A percentile compares a stretch with the other conserved stretches of the same genome.
Evolutionary conservation across 2,888 invertebrate genomes (phyloP).

Genomic region (Drosophila tanythrix): DNA sequence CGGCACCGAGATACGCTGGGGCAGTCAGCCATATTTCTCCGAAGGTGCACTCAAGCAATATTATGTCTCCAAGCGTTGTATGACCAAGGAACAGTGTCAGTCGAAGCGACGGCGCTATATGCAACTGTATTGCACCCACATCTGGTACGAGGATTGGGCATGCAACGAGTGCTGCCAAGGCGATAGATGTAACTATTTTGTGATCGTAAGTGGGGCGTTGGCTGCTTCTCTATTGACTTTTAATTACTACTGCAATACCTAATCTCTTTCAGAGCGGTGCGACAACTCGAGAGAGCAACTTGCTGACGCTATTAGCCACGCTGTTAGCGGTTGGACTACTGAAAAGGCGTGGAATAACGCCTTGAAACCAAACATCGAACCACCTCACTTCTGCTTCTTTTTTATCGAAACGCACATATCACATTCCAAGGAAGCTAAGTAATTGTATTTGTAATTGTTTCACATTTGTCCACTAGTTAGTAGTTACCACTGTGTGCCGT

Average conservation of each 20-base stretch:
- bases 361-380: conserved; percentile 19
- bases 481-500: conserved; percentile 36
- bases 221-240: background rate
- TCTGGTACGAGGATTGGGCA: conserved; percentile 98
- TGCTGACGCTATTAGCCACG: conserved; percentile 16
- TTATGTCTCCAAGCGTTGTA: conserved; percentile 96
- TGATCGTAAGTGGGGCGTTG: conserved; percentile 91
- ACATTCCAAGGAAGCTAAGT: conserved; percentile 38
- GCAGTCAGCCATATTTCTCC: conserved; percentile 96
- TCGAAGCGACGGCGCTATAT: conserved; percentile 89
- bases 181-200: conserved; percentile 97
- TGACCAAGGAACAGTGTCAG: conserved; percentile 92
- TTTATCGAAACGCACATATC: conserved; percentile 8
- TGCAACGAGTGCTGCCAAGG: conserved; percentile 98
- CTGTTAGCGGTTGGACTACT: conserved; percentile 31
- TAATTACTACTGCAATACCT: background rate
- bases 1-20: conserved; percentile 96
- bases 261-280: conserved; percentile 61
- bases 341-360: conserved; percentile 9
- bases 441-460: conserved; percentile 22
- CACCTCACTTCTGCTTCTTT: conserved; percentile 6
- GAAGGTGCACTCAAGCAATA: conserved; percentile 96
- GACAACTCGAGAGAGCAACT: conserved; percentile 4
- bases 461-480: conserved; percentile 36
- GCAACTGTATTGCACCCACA: conserved; percentile 91